Base-by-base conservation (phyloP, 2,888 invertebrate species). In the Amphiduros pacificus region DNA sequence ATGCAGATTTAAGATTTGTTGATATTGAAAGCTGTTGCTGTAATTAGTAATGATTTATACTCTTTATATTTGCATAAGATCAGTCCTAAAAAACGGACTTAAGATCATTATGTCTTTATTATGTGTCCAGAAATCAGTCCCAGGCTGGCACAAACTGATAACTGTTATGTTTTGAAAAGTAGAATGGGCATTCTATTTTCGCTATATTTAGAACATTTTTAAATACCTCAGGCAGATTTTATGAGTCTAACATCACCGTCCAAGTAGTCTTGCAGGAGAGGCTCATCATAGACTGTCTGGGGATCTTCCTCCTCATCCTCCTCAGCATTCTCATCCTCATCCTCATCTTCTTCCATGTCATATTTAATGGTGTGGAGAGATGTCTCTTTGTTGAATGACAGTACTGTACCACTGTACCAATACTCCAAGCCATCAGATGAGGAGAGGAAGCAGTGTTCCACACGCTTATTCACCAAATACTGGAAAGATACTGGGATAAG, bases 241-340 rank as follows among this genome's bases (percentile, higher is more conserved):
- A 36, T 36, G 22, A 44, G n/a, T 44, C 44, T n/a, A 6, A 44
- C 44, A 44, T 44, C 44, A 17, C 44, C 44, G 5, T 5, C n/a
- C 6, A 44, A 4, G 44, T 44, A 44, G 44, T 44, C 44, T 11
- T 44, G 9, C 5, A 44, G 22, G 20, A 44, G 6, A 9, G 44
- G 51, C 27, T 55, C 40, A 4, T 40, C 11, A 36, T 29, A 55
- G 11, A 40, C 24, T 4, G 36, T 4, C n/a, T n/a, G n/a, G n/a
- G n/a, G n/a, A 3, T 22, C 36, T 3, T 55, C 55, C 22, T 29
- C 32, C 28, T 53, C 53, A 4, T 29, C 53, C 28, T 53, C 53
- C n/a, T 55, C 55, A 27, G 31, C 55, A 9, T 55, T 22, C 17
- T 55, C 55, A 32, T 55, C 55, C 31, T 31, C 32, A 17, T 40